phyloP scores from a whole-genome alignment of 1,140 invertebrate genomes.

The Stegodyphus mimosarum region DNA sequence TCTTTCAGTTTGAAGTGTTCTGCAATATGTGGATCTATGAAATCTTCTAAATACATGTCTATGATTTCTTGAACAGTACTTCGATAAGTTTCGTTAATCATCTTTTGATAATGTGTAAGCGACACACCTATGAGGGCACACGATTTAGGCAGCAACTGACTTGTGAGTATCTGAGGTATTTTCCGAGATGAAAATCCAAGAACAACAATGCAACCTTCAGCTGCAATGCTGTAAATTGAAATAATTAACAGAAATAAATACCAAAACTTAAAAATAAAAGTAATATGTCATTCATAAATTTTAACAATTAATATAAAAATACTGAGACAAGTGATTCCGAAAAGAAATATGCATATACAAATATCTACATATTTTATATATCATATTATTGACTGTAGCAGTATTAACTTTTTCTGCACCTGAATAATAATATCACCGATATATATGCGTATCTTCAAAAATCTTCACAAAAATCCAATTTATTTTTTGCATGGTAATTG shows the following conservation, averaged over 20 bases:
- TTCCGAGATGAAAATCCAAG: slow-evolving; percentile 72
- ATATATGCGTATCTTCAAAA: too few relatives aligned
- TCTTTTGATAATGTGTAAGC: slow-evolving; percentile 71
- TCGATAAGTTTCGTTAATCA: slow-evolving; percentile 70
- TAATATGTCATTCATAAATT: too few relatives aligned
- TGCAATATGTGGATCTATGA: slow-evolving; percentile 71
- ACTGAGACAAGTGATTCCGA: too few relatives aligned
- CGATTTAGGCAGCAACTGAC: slow-evolving; percentile 67
- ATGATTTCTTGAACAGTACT: slow-evolving; percentile 71
- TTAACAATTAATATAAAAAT: too few relatives aligned
- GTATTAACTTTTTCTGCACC: too few relatives aligned
- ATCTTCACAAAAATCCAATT: too few relatives aligned
- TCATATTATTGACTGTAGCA: too few relatives aligned
- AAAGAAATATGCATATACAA: too few relatives aligned
- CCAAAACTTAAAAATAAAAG: too few relatives aligned
- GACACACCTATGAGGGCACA: slow-evolving; percentile 73
- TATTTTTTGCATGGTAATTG: too few relatives aligned
- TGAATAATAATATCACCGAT: too few relatives aligned
- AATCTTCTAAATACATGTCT: slow-evolving; percentile 70
- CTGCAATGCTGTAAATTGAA: slow-evolving; percentile 67
- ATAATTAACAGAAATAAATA: background rate
- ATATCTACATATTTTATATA: too few relatives aligned
- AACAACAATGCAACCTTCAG: slow-evolving; percentile 72
- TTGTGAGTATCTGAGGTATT: slow-evolving; percentile 67
- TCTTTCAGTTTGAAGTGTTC: slow-evolving; percentile 69